A percentile compares a stretch with the other conserved stretches of the same genome.
These are phyloP conservation scores for Malacoraja senta DNA, from an alignment of 2,797 vertebrate genomes.

Conservation along the genomic window DNA sequence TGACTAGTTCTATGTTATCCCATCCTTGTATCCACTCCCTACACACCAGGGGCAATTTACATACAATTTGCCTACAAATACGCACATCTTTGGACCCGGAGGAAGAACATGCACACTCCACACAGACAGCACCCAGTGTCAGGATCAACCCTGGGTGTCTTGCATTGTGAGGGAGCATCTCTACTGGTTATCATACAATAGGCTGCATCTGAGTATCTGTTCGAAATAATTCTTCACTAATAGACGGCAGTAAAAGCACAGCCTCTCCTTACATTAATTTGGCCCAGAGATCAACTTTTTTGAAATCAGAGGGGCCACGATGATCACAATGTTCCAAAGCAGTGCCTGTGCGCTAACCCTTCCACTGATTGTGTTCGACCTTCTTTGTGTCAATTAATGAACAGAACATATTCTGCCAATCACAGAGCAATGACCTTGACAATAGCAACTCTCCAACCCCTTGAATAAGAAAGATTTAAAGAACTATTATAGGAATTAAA, in stretches of 20 bases:
- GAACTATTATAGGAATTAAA: conserved; percentile 27
- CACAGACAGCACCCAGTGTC: too few species aligned
- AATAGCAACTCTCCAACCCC: background rate
- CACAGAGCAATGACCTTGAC: background rate
- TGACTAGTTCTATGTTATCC: too few species aligned
- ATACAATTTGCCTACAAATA: too few species aligned
- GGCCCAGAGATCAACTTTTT: background rate
- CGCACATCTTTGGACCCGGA: too few species aligned
- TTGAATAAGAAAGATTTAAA: conserved; percentile 23
- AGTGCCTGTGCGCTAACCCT: conserved; percentile 11
- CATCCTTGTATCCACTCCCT: too few species aligned
- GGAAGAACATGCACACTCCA: too few species aligned
- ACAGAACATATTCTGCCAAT: conserved; percentile 16
- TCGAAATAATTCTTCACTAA: background rate
- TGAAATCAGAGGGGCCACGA: background rate
- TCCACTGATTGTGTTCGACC: conserved; percentile 18
- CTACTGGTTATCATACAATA: too few species aligned
- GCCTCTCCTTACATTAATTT: background rate
- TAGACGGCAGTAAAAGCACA: background rate
- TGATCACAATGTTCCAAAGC: background rate
- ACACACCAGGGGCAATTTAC: too few species aligned
- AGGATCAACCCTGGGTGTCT: too few species aligned
- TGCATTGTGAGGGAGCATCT: too few species aligned
- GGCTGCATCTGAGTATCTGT: too few species aligned
- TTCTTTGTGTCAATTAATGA: conserved; percentile 26